A percentile compares a stretch with the other conserved stretches of the same genome.
Evolutionary conservation across 2,888 invertebrate genomes (phyloP).

Genomic region (Ephialtes manifestator): DNA sequence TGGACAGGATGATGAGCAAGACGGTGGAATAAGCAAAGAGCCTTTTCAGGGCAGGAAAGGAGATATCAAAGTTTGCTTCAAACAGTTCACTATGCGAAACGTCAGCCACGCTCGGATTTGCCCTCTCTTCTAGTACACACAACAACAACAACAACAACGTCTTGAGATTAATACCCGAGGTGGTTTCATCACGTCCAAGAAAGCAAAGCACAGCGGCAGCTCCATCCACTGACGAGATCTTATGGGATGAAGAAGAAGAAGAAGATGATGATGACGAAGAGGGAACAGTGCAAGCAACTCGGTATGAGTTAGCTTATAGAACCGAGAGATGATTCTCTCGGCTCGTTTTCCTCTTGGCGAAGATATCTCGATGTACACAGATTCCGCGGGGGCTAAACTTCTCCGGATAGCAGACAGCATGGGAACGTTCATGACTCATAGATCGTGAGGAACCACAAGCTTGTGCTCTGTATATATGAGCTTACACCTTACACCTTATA

Average conservation of each 20-base stretch:
- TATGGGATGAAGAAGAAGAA: slow-evolving; percentile 14
- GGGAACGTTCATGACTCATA: slow-evolving; percentile 78
- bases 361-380: slow-evolving; percentile 44
- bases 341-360: slow-evolving; percentile 53
- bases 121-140: slow-evolving; percentile 21
- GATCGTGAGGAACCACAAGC: slow-evolving; percentile 54
- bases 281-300: slow-evolving; percentile 12
- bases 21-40: slow-evolving; percentile 33
- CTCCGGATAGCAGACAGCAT: slow-evolving; percentile 73
- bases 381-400: slow-evolving; percentile 64
- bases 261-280: background rate
- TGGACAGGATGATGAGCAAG: slow-evolving; percentile 61
- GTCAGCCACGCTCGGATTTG: slow-evolving; percentile 22
- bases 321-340: slow-evolving; percentile 1
- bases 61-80: slow-evolving; percentile 57
- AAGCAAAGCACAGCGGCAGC: slow-evolving; percentile 52
- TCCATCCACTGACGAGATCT: slow-evolving; percentile 56
- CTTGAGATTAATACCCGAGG: slow-evolving; percentile 66
- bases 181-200: slow-evolving; percentile 63
- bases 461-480: slow-evolving; percentile 8
- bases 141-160: slow-evolving; percentile 38
- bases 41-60: slow-evolving; percentile 47
- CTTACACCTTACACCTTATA: slow-evolving; percentile 56
- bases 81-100: slow-evolving; percentile 53
- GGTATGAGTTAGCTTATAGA: slow-evolving; percentile 6